phyloP scores from a whole-genome alignment of 2,888 invertebrate genomes.

The Liopterus haemorrhoidalis region DNA sequence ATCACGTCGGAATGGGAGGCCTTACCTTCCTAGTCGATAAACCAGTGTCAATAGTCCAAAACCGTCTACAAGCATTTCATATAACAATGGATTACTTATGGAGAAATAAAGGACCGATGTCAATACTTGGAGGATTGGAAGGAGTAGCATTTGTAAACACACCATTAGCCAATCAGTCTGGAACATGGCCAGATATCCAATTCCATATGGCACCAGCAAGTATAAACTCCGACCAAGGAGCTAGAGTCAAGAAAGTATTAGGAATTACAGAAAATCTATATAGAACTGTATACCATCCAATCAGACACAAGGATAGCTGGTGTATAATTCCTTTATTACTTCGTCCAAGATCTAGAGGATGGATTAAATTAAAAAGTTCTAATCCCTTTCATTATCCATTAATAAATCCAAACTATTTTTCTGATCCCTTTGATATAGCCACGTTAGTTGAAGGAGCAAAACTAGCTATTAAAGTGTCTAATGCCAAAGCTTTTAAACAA shows the following conservation, averaged over 20 bases:
- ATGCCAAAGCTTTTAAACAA: slow-evolving; percentile 71
- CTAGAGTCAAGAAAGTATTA: slow-evolving; percentile 67
- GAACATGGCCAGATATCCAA: slow-evolving; percentile 82
- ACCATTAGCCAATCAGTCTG: slow-evolving; percentile 69
- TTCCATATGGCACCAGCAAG: slow-evolving; percentile 91
- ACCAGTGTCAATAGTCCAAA: slow-evolving; percentile 76
- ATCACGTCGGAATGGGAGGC: slow-evolving; percentile 83
- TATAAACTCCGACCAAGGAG: slow-evolving; percentile 68
- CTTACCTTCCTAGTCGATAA: slow-evolving; percentile 74
- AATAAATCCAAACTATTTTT: slow-evolving; percentile 90
- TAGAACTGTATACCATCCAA: slow-evolving; percentile 72
- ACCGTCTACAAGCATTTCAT: slow-evolving; percentile 48
- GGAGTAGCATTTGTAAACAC: slow-evolving; percentile 84
- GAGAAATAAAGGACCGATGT: slow-evolving; percentile 77
- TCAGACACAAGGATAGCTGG: slow-evolving; percentile 72
- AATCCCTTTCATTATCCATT: slow-evolving; percentile 84
- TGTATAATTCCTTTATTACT: slow-evolving; percentile 80
- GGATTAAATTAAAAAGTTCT: slow-evolving; percentile 65
- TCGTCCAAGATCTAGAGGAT: slow-evolving; percentile 73
- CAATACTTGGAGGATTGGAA: slow-evolving; percentile 80
- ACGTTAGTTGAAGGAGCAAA: slow-evolving; percentile 80
- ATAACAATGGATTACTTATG: slow-evolving; percentile 76
- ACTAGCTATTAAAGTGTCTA: slow-evolving; percentile 65
- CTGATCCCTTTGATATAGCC: slow-evolving; percentile 69
- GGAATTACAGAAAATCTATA: slow-evolving; percentile 76